Evolutionary conservation across 92 coral and sea anemone species (phyloP).

Genomic region (Micromussa lordhowensis): DNA sequence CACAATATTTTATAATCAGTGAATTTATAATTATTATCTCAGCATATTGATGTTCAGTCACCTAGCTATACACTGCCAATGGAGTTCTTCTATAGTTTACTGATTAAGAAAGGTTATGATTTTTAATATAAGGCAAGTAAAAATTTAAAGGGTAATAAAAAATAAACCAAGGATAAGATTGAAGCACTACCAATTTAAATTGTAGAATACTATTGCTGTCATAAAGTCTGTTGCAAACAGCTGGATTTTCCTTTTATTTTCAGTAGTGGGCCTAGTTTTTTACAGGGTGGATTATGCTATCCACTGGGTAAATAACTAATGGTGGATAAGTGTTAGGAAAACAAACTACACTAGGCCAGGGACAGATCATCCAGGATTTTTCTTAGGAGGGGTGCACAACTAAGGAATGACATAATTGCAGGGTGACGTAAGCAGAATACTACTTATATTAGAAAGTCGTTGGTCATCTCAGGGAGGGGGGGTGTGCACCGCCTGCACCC

Average conservation of each 20-base stretch:
- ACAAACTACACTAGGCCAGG: too few species aligned
- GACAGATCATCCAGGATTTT: too few species aligned
- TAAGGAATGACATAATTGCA: too few species aligned
- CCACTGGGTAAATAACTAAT: too few species aligned
- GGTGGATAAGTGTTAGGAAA: too few species aligned
- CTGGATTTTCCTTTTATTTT: slow-evolving; percentile 17
- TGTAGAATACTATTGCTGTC: too few species aligned
- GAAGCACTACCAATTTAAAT: not conserved
- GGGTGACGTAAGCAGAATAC: too few species aligned
- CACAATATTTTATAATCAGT: not conserved
- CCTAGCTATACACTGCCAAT: not conserved
- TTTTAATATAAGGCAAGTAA: not conserved
- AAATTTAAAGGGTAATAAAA: slow-evolving; percentile 1
- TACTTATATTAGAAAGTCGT: too few species aligned
- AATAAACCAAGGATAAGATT: slow-evolving; percentile 2
- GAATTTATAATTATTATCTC: not conserved
- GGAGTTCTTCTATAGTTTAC: slow-evolving; percentile 11
- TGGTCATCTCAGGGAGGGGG: too few species aligned
- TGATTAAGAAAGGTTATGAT: not conserved
- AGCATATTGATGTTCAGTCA: slow-evolving; percentile 1
- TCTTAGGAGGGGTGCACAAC: too few species aligned
- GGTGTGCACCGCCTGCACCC: too few species aligned
- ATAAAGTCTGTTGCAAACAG: not conserved
- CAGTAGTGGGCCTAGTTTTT: not conserved
- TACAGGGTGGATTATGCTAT: too few species aligned